phyloP scores from a whole-genome alignment of 1,140 invertebrate species.

The Pentalonia nigronervosa region DNA sequence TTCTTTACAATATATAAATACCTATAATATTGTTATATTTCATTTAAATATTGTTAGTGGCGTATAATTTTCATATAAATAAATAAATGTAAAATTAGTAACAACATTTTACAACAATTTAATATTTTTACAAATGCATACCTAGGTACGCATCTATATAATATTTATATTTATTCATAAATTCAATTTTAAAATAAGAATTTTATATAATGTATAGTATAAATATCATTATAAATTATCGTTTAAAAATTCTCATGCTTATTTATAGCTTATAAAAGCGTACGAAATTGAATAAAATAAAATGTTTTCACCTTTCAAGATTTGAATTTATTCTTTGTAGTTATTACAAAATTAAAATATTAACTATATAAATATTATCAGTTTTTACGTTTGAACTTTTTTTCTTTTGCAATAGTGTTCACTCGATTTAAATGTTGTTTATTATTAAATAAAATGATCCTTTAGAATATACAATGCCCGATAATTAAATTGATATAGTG shows the following conservation, averaged over 20 bases:
- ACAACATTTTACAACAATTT: not conserved
- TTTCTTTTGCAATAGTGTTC: not conserved
- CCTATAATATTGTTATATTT: not conserved
- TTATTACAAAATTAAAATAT: conserved; percentile 22
- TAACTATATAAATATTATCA: conserved; percentile 1
- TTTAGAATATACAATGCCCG: not conserved
- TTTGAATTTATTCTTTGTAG: not conserved
- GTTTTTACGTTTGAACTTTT: not conserved
- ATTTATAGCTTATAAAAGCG: not conserved
- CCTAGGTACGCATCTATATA: not conserved
- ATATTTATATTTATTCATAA: not conserved
- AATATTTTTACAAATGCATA: not conserved
- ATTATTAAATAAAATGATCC: not conserved
- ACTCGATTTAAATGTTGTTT: not conserved
- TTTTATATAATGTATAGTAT: not conserved
- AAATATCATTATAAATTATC: not conserved
- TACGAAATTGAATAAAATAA: not conserved
- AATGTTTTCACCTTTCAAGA: not conserved
- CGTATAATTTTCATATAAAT: not conserved
- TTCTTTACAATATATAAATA: not conserved
- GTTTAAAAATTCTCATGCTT: not conserved
- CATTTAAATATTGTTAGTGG: not conserved
- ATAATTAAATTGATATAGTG: conserved; percentile 29
- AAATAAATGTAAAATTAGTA: not conserved
- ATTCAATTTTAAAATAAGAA: not conserved